A percentile compares a stretch with the other conserved stretches of the same genome.
Conservation (phyloP, 2,888 invertebrate genomes). For the Chironomus tentans region DNA sequence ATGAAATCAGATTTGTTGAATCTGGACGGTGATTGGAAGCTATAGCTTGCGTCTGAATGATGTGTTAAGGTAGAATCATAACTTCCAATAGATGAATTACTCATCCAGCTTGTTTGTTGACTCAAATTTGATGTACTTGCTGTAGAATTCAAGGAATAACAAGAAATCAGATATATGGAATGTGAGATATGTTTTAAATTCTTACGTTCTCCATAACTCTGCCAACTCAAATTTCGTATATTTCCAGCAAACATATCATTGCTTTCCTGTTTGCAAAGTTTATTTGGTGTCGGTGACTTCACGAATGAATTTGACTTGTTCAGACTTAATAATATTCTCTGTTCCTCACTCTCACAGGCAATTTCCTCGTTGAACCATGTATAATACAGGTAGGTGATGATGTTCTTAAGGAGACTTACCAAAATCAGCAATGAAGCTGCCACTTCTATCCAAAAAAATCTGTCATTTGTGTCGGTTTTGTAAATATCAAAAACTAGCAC, state of each 20-base stretch:
- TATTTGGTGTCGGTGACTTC: not conserved
- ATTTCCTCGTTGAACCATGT: constrained; percentile 41
- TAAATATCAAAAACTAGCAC: constrained; percentile 36
- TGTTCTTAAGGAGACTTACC: constrained; percentile 47
- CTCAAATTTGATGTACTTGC: not conserved
- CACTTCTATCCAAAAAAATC: constrained; percentile 43
- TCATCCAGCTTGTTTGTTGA: not conserved
- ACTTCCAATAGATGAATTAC: not conserved
- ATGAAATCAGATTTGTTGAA: constrained; percentile 39
- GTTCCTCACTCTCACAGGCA: constrained; percentile 42
- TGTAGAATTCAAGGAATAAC: not conserved
- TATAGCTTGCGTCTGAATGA: not conserved
- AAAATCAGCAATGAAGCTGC: constrained; percentile 41
- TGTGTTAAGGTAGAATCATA: not conserved
- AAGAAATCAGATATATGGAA: not conserved
- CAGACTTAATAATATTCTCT: constrained; percentile 43
- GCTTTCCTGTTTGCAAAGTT: not conserved
- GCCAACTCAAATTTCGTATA: constrained; percentile 14
- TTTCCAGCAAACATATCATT: not conserved
- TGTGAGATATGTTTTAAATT: not conserved
- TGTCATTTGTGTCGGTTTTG: constrained; percentile 35
- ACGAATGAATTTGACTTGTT: not conserved
- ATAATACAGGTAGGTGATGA: constrained; percentile 43
- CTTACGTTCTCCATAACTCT: constrained; percentile 4
- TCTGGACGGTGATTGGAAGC: not conserved